These are phyloP conservation scores for Chloroceryle amazona DNA, from an alignment of 2,797 vertebrate species.

Conservation along the genomic window DNA sequence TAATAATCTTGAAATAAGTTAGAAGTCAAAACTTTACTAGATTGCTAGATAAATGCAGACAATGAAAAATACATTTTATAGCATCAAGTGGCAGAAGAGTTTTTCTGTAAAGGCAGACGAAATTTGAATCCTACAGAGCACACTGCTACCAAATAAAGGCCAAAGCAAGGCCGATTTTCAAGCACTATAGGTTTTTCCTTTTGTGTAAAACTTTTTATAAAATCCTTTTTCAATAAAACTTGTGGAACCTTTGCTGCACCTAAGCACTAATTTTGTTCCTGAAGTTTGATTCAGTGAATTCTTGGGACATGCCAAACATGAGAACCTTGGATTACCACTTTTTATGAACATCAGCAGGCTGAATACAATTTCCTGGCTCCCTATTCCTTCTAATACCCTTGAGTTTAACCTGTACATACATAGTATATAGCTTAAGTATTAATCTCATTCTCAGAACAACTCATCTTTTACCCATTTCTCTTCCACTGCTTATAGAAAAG, in stretches of 20 bases:
- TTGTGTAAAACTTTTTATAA: not conserved
- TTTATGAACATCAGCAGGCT: not conserved
- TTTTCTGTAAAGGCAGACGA: constrained; percentile 14
- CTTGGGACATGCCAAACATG: not conserved
- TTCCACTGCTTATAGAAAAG: not conserved
- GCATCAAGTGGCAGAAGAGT: not conserved
- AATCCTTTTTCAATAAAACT: not conserved
- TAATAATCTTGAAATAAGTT: not conserved
- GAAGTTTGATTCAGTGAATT: not conserved
- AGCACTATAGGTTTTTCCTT: not conserved
- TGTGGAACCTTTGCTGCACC: not conserved
- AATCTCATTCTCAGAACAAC: not conserved
- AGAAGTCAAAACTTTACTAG: constrained; percentile 22
- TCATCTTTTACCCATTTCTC: not conserved
- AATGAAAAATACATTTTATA: not conserved
- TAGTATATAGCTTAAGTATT: not conserved
- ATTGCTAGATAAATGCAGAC: constrained; percentile 6
- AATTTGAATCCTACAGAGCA: constrained; percentile 21
- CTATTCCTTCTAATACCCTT: not conserved
- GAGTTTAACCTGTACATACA: not conserved
- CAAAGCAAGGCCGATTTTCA: constrained; percentile 22
- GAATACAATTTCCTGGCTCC: not conserved
- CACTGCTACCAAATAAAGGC: not conserved
- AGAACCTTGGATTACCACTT: not conserved
- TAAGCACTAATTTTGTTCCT: not conserved